These are phyloP conservation scores for Drosophila borealis DNA, from an alignment of 2,888 invertebrate species.

Conservation along the genomic window DNA sequence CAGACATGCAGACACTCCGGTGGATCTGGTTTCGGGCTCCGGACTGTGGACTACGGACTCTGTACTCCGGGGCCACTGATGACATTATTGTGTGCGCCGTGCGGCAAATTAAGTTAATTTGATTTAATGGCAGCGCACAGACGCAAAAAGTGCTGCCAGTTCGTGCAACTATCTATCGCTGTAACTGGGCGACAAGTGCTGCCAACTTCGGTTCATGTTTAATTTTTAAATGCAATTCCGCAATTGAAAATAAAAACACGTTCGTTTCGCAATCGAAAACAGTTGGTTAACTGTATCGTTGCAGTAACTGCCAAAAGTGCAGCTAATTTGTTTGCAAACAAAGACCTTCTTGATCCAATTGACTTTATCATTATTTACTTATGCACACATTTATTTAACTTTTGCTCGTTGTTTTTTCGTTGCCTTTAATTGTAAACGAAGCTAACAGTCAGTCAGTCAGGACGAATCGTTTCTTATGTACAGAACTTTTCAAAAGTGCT, in stretches of 20 bases:
- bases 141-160: slow-evolving; percentile 23
- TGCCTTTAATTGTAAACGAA: no score
- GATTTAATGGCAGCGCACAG: slow-evolving; percentile 57
- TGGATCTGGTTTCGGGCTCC: neutral
- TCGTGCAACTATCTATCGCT: slow-evolving; percentile 10
- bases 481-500: no score
- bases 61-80: slow-evolving; percentile 43
- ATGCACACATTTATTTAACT: no score
- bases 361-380: no score
- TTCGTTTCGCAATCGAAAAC: neutral
- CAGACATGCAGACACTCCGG: slow-evolving; percentile 59
- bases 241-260: neutral
- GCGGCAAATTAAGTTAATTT: slow-evolving; percentile 72
- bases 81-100: slow-evolving; percentile 68
- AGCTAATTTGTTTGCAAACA: neutral
- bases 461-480: no score
- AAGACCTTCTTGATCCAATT: neutral
- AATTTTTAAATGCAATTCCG: neutral
- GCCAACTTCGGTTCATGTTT: neutral
- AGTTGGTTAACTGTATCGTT: neutral
- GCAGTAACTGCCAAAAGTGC: slow-evolving; percentile 9
- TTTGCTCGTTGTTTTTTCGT: no score
- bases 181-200: slow-evolving; percentile 19
- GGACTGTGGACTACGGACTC: neutral
- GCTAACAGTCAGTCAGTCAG: no score